Evolutionary conservation across 2,113 vertebrate species (phyloP), one percentile per base, ranked within the genome.

Genomic region (Formicarius rufipectus): DNA sequence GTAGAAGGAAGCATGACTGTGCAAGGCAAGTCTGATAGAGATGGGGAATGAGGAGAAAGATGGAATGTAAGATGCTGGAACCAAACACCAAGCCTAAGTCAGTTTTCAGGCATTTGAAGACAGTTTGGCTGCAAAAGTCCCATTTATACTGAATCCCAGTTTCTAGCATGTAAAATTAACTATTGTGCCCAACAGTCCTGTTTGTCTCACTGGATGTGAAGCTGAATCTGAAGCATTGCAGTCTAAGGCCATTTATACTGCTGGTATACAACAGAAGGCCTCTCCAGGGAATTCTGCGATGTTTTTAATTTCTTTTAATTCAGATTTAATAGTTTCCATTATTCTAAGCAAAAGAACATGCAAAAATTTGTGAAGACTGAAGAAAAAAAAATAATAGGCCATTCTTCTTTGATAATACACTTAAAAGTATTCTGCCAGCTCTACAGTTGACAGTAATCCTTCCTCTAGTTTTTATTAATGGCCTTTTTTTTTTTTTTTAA

Each of bases 1-100:
- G 18, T 25, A 39, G 88, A 93, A 75, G 15, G 4, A 81, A 59
- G 14, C 4, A 21, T 18, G 12, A 31, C 27, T 31, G 6, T 33
- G 12, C 14, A 52, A 45, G 14, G 23, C 16, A 75, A 58, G 2
- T 22, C 60, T 62, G 45, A 39, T 4, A 71, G 63, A 73, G 16
- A 37, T 5, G 2, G 3, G 14, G 2, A 1, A 5, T 19, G 3
- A 64, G 9, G 16, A 12, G 7, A 7, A 35, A 10, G 59, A 71
- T 62, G 20, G 12, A 12, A 55, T 7, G 3, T 4, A 64, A 81
- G n/a, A 42, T 3, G 3, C 13, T 44, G 14, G 24, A 86, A 84
- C 4, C 9, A 64, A 87, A 83, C 13, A 82, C 18, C 28, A 60
- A 56, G 35, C 50, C 40, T 75, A 14, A 6, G 23, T 21, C 12